Evolutionary conservation across 1,140 invertebrate species (phyloP).

Genomic region (Philopotamus ludificatus): DNA sequence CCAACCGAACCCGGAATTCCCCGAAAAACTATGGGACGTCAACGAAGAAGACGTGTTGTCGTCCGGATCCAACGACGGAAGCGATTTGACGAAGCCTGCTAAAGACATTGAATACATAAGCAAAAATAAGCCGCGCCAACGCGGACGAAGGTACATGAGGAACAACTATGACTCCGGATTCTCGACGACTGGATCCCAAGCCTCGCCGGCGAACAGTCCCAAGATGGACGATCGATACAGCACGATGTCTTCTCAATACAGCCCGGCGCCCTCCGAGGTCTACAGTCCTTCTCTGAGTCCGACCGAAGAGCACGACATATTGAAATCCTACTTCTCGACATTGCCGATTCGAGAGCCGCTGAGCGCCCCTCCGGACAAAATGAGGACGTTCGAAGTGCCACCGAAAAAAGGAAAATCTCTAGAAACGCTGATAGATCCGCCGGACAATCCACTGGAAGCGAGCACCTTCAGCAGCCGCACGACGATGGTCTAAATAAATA

Average conservation of each 20-base stretch:
- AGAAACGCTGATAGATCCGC: slow-evolving; percentile 50
- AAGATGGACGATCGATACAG: slow-evolving; percentile 52
- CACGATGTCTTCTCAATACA: slow-evolving; percentile 51
- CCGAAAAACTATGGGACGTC: slow-evolving; percentile 76
- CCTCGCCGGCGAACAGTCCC: slow-evolving; percentile 43
- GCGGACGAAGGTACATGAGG: slow-evolving; percentile 54
- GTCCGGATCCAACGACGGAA: slow-evolving; percentile 58
- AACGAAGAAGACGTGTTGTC: slow-evolving; percentile 64
- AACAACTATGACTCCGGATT: slow-evolving; percentile 51
- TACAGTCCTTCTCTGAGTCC: slow-evolving; percentile 54
- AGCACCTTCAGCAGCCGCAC: slow-evolving; percentile 51
- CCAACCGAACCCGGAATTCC: slow-evolving; percentile 73
- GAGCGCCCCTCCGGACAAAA: slow-evolving; percentile 48
- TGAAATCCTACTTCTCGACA: slow-evolving; percentile 47
- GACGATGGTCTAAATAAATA: slow-evolving; percentile 50
- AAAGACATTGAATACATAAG: slow-evolving; percentile 60
- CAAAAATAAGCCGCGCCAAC: slow-evolving; percentile 51
- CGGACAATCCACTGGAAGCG: slow-evolving; percentile 43
- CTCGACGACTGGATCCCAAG: slow-evolving; percentile 46
- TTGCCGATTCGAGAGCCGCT: slow-evolving; percentile 48
- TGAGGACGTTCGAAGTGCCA: slow-evolving; percentile 52
- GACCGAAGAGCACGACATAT: slow-evolving; percentile 47
- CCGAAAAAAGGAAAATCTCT: slow-evolving; percentile 50
- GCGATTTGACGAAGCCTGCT: slow-evolving; percentile 58
- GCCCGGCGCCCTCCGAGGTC: slow-evolving; percentile 53